These are phyloP conservation scores for Peribatodes rhomboidaria DNA, from an alignment of 2,888 invertebrate species.

Conservation along the genomic window DNA sequence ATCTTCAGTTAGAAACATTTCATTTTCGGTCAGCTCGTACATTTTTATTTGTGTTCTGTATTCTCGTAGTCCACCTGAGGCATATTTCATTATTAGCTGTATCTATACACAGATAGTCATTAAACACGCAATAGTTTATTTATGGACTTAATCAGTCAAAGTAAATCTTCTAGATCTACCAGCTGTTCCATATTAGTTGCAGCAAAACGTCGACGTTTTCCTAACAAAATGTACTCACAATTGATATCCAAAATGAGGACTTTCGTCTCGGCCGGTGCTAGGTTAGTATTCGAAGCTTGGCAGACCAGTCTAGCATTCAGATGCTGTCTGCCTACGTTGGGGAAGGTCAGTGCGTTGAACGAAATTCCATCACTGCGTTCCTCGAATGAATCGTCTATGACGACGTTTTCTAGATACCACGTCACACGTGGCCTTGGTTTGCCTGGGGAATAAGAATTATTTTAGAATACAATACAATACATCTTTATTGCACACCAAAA, in stretches of 20 bases:
- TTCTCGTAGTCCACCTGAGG: too few relatives aligned
- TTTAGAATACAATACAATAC: not conserved
- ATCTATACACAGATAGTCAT: too few relatives aligned
- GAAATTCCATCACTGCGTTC: conserved; percentile 89
- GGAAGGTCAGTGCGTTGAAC: conserved; percentile 92
- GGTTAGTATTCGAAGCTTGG: conserved; percentile 95
- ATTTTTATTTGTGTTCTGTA: too few relatives aligned
- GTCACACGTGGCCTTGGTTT: conserved; percentile 92
- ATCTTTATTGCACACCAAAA: not conserved
- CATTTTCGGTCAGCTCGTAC: too few relatives aligned
- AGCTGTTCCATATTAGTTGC: too few relatives aligned
- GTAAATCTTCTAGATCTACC: too few relatives aligned
- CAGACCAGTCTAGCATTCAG: conserved; percentile 94
- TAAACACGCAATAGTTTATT: too few relatives aligned
- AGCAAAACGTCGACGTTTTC: too few relatives aligned
- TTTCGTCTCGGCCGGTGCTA: conserved; percentile 92
- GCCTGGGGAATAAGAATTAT: conserved; percentile 75
- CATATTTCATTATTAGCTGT: too few relatives aligned
- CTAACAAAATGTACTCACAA: conserved; percentile 88
- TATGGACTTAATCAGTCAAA: too few relatives aligned
- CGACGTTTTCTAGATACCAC: conserved; percentile 94
- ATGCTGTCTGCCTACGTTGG: conserved; percentile 93
- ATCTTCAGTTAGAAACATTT: too few relatives aligned
- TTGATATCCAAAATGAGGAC: conserved; percentile 94
- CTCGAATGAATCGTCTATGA: conserved; percentile 94